Base-by-base conservation (phyloP, 92 coral and sea anemone genomes). In the Siderastrea radians region DNA sequence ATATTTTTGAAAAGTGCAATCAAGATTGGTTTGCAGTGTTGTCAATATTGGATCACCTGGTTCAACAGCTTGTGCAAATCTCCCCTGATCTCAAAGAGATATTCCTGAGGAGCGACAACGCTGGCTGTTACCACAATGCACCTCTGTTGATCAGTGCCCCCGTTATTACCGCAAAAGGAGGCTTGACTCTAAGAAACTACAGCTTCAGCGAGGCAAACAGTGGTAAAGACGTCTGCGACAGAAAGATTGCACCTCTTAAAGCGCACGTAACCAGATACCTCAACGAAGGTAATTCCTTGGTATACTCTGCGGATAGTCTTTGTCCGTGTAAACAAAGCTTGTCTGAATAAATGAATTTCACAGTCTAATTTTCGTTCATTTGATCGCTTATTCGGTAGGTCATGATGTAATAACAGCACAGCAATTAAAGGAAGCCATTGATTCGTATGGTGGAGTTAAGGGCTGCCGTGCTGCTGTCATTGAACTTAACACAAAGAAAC, bases 101-200 rank as follows among this genome's bases (percentile, higher is more conserved):
- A 5, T 90, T 81, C 54, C 51, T 93, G 15, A 83, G 93, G 51
- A 81, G 87, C 43, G 93, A 90, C 63, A 90, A 93, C 74, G 93
- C 93, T 16, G 93, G 91, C 51, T 86, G 90, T 67, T 93, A 90
- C 53, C 96, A 93, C 63, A 90, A 83, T 64, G 94, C 79, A 1
- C 64, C 89, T 10, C 49, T 86, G 69, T 4, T 89, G n/a, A 60
- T 74, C 17, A 69, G 63, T 72, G 77, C 72, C 49, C 81, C 70
- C 3, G 72, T 73, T 16, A 57, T 93, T 82, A 75, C 65, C 5
- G 15, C 68, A 47, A 71, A 60, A 76, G 63, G 68, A 19, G 91
- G 91, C 3, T 12, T 90, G 68, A 58, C 74, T 2, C 53, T 82
- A 3, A 57, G 48, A 16, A 65, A 75, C 63, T 86, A 90, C 84